These are phyloP conservation scores for Cosmia pyralina DNA, from an alignment of 2,888 invertebrate genomes.

Conservation along the genomic window DNA sequence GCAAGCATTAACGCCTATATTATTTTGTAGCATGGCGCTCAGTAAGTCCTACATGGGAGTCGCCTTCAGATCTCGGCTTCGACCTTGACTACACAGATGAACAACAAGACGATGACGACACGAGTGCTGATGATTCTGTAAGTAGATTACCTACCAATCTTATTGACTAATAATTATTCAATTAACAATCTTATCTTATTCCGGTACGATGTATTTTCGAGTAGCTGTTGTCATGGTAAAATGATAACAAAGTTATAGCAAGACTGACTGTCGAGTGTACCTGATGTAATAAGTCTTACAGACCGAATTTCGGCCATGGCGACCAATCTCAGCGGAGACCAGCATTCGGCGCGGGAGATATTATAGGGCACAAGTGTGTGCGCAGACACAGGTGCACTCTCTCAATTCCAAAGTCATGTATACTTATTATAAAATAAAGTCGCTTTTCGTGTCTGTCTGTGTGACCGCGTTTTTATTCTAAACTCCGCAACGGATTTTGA, in stretches of 20 bases:
- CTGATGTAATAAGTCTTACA: no score
- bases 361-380: no score
- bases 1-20: neutral
- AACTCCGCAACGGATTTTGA: no score
- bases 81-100: constrained; percentile 97
- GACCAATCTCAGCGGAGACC: no score
- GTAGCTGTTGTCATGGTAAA: neutral
- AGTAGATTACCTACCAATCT: neutral
- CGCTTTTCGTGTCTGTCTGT: no score
- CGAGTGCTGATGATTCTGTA: constrained; percentile 96
- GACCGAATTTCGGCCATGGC: no score
- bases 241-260: neutral
- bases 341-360: no score
- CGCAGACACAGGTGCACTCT: no score
- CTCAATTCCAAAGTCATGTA: no score
- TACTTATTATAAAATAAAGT: no score
- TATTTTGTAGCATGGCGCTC: constrained; percentile 80
- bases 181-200: neutral
- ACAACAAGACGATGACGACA: constrained; percentile 97
- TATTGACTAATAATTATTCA: neutral
- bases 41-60: constrained; percentile 94
- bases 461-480: no score
- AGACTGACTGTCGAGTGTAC: neutral
- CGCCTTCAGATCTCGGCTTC: constrained; percentile 93
- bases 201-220: neutral